Evolutionary conservation across 2,888 invertebrate species (phyloP).

Genomic region (Lamproptera curius): DNA sequence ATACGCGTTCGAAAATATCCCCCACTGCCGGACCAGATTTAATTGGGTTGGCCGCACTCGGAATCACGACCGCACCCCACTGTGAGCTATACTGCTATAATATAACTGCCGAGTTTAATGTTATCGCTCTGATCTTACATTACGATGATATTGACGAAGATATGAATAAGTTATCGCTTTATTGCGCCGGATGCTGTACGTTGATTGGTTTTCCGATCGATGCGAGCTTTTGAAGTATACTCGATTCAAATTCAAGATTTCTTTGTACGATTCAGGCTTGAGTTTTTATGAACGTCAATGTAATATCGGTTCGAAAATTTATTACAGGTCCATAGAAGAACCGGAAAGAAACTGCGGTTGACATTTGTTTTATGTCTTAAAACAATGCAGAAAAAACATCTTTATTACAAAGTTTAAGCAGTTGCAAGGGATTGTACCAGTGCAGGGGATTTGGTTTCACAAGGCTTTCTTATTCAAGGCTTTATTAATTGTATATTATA

Average conservation of each 20-base stretch:
- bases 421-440: no score
- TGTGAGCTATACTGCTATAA: slow-evolving; percentile 9
- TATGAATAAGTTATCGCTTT: neutral
- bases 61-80: slow-evolving; percentile 9
- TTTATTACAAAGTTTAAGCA: no score
- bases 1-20: slow-evolving; percentile 49
- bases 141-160: neutral
- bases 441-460: no score
- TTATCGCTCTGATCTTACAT: no score
- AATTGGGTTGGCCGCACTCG: slow-evolving; percentile 16
- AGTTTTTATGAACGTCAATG: neutral
- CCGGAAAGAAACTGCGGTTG: neutral
- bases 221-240: no score
- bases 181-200: neutral
- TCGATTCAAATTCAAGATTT: no score
- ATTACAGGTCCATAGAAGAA: neutral
- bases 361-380: no score
- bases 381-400: no score
- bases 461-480: no score
- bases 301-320: neutral
- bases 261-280: no score
- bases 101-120: no score
- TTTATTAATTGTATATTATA: no score
- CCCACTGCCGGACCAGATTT: slow-evolving; percentile 2
- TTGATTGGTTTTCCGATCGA: neutral